A percentile compares a stretch with the other conserved stretches of the same genome.
These are phyloP conservation scores for Amphiura filiformis DNA, from an alignment of 35 echinoderm and acorn worm genomes.

Conservation along the genomic window DNA sequence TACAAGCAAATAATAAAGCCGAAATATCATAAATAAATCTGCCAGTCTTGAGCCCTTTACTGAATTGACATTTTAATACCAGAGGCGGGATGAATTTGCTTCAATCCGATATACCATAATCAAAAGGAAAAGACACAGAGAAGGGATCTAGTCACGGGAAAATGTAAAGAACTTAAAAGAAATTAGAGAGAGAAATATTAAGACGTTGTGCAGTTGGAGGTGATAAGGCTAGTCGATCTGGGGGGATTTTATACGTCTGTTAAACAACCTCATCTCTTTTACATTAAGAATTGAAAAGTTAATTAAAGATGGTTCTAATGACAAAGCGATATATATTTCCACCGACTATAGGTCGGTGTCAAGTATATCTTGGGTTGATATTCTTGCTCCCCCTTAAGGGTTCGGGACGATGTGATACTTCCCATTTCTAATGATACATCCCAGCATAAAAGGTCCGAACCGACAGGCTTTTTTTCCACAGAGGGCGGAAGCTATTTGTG, in stretches of 20 bases:
- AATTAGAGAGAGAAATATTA: neutral
- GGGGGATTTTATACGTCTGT: conserved; percentile 3
- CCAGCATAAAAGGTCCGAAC: neutral
- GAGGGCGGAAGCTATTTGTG: neutral
- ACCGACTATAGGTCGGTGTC: neutral
- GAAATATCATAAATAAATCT: conserved; percentile 11
- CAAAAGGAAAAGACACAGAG: neutral
- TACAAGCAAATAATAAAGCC: neutral
- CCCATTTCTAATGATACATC: neutral
- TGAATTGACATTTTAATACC: conserved; percentile 3
- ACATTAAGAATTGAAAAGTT: conserved; percentile 15
- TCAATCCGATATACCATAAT: neutral
- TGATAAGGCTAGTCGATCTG: neutral
- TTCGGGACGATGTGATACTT: neutral
- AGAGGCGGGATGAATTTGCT: neutral
- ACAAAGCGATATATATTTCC: neutral
- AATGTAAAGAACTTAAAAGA: neutral
- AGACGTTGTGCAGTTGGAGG: neutral
- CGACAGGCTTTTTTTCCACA: neutral
- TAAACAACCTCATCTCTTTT: neutral
- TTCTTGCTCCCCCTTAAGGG: conserved; percentile 1
- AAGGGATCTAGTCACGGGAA: neutral
- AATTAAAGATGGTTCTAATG: conserved; percentile 1
- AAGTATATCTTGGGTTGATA: neutral
- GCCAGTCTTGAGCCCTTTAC: neutral